phyloP scores from a whole-genome alignment of 2,888 invertebrate species.

The Eupithecia subumbrata region DNA sequence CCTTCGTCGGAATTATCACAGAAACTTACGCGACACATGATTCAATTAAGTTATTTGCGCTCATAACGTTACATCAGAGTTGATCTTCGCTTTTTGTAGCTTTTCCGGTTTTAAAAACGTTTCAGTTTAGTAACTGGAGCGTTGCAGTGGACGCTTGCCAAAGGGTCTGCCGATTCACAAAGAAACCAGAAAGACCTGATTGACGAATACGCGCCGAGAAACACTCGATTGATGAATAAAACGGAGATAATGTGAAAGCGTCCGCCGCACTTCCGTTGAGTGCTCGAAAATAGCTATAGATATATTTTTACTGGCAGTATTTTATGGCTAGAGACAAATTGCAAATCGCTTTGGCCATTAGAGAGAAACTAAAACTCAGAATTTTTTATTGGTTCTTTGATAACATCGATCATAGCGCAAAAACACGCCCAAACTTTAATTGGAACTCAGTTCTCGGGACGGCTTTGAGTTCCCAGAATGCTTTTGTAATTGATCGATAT shows the following conservation, averaged over 20 bases:
- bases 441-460: slow-evolving; percentile 9
- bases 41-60: slow-evolving; percentile 46
- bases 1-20: slow-evolving; percentile 50
- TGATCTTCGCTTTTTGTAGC: slow-evolving; percentile 31
- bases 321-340: slow-evolving; percentile 19
- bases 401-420: neutral
- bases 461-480: slow-evolving; percentile 17
- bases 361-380: neutral
- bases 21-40: slow-evolving; percentile 26
- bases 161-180: slow-evolving; percentile 46
- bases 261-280: slow-evolving; percentile 23
- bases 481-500: slow-evolving; percentile 30
- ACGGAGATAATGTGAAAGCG: slow-evolving; percentile 31
- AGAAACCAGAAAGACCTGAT: slow-evolving; percentile 41
- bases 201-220: slow-evolving; percentile 30
- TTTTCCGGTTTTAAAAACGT: slow-evolving; percentile 60
- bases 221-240: slow-evolving; percentile 27
- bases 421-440: slow-evolving; percentile 17
- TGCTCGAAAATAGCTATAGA: slow-evolving; percentile 16
- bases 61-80: slow-evolving; percentile 44
- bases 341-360: slow-evolving; percentile 16
- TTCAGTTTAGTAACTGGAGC: slow-evolving; percentile 70
- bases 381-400: slow-evolving; percentile 2
- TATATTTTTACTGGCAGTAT: slow-evolving; percentile 19
- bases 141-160: slow-evolving; percentile 53